Percentiles rank a stretch among this genome's conserved stretches.
Conservation (phyloP, 2,113 vertebrate species). For the Rafetus swinhoei region DNA sequence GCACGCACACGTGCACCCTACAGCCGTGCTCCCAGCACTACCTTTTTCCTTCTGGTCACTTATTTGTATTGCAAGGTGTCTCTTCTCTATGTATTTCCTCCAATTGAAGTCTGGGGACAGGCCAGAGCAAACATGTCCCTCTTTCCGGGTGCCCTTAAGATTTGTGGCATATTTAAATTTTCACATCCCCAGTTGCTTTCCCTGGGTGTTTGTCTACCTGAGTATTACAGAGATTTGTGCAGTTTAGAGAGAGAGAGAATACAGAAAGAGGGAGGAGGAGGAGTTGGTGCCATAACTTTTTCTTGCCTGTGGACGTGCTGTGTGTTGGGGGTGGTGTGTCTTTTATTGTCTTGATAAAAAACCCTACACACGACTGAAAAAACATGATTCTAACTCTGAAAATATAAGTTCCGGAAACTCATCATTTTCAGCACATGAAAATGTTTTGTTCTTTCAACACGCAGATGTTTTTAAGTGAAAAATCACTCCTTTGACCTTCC, state of each 20-base stretch:
- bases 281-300: not conserved
- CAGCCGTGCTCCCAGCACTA: rapidly evolving
- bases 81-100: constrained; percentile 47
- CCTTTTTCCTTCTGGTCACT: not conserved
- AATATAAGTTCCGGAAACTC: constrained; percentile 61
- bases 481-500: constrained; percentile 81
- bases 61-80: not conserved
- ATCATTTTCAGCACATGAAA: constrained; percentile 75
- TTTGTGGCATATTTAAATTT: constrained; percentile 36
- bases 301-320: not conserved
- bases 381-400: constrained; percentile 48
- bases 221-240: not conserved
- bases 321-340: not conserved
- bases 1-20: not conserved
- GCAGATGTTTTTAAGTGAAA: constrained; percentile 80
- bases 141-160: constrained; percentile 31
- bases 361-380: constrained; percentile 35
- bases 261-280: not conserved
- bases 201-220: constrained; percentile 14
- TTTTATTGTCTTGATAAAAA: not conserved
- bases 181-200: constrained; percentile 25
- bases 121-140: not conserved
- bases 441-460: constrained; percentile 77
- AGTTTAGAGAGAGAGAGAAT: not conserved
- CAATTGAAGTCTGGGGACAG: constrained; percentile 43